phyloP scores from a whole-genome alignment of 2,113 vertebrate species.

The Smithornis capensis region DNA sequence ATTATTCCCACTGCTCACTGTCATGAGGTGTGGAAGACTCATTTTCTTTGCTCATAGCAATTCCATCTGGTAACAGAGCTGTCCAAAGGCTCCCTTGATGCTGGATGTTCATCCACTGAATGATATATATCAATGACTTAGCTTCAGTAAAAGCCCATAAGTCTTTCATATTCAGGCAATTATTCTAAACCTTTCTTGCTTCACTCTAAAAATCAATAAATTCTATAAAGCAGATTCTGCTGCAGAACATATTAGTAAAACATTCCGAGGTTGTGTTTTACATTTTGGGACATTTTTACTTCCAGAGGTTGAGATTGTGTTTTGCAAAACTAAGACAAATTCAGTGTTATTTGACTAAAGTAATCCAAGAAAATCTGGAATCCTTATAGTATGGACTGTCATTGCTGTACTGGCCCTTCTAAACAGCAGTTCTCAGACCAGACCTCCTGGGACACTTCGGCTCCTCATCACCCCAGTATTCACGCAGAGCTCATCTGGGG shows the following conservation, averaged over 20 bases:
- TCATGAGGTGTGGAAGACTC: background rate
- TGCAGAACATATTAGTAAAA: background rate
- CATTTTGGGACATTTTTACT: background rate
- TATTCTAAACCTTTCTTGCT: background rate
- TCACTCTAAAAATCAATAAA: background rate
- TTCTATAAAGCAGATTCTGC: background rate
- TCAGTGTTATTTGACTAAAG: background rate
- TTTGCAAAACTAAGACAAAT: background rate
- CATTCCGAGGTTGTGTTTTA: background rate
- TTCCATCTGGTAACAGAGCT: background rate
- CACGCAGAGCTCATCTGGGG: background rate
- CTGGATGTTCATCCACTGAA: background rate
- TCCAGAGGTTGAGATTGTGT: background rate
- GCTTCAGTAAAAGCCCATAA: background rate
- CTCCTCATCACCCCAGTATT: fast-evolving
- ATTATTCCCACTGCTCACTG: background rate
- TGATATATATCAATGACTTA: background rate
- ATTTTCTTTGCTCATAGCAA: background rate
- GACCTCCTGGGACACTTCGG: background rate
- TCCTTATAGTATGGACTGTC: background rate
- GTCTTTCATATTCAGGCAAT: background rate
- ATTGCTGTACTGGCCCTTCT: background rate
- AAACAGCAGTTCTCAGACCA: background rate
- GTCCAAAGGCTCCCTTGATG: background rate
- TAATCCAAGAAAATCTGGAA: background rate